phyloP scores from a whole-genome alignment of 2,888 invertebrate genomes.

The Thysanoteuthis rhombus region DNA sequence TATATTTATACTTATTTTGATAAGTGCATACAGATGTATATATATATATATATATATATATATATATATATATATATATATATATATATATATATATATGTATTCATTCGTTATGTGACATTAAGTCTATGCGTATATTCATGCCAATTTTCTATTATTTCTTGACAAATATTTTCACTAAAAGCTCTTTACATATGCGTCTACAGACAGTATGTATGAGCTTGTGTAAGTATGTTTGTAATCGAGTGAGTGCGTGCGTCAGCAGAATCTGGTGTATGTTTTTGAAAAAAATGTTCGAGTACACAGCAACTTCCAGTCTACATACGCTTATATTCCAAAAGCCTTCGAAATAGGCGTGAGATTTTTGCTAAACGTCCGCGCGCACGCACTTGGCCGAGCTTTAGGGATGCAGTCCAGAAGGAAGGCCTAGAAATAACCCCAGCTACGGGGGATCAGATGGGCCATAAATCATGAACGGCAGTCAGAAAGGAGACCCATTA shows the following conservation, averaged over 20 bases:
- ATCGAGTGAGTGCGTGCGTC: too few species aligned
- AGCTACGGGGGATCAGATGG: background rate
- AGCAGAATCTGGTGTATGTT: background rate
- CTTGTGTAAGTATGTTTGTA: too few species aligned
- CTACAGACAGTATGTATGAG: too few species aligned
- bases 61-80: background rate
- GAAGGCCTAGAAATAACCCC: background rate
- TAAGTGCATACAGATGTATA: background rate
- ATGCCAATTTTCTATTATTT: too few species aligned
- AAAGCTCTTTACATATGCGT: too few species aligned
- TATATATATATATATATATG: background rate
- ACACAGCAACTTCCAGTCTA: background rate
- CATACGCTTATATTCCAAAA: background rate
- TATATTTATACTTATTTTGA: too few species aligned
- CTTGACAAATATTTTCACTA: too few species aligned
- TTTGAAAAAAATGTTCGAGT: background rate
- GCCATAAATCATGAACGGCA: slow-evolving; percentile 12
- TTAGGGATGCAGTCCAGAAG: background rate
- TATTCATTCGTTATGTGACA: too few species aligned
- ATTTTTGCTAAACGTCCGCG: background rate
- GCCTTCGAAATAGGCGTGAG: background rate
- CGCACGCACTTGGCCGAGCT: background rate
- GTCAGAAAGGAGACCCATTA: background rate
- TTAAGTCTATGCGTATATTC: too few species aligned
- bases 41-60: background rate